phyloP scores from a whole-genome alignment of 1,140 invertebrate genomes.

The Hesperophylax magnus region DNA sequence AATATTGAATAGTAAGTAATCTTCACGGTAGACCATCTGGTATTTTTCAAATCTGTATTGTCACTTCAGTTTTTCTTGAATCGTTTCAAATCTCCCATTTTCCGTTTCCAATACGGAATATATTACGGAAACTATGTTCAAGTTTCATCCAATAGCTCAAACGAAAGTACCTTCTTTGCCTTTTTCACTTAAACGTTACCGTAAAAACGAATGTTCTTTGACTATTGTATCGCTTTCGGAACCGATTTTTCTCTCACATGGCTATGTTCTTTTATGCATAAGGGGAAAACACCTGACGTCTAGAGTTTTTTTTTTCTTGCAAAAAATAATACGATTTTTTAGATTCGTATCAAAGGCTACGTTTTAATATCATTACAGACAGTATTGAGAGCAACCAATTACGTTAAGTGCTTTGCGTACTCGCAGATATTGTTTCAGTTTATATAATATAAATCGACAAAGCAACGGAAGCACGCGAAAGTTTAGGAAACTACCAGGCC shows the following conservation, averaged over 20 bases:
- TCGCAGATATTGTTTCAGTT: too few relatives aligned
- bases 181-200: slow-evolving; percentile 28
- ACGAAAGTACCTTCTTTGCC: slow-evolving; percentile 24
- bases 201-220: slow-evolving; percentile 33
- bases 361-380: too few relatives aligned
- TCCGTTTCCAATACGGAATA: slow-evolving; percentile 3
- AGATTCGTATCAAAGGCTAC: too few relatives aligned
- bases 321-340: slow-evolving; percentile 1
- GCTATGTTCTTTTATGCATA: neutral
- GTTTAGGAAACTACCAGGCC: slow-evolving; percentile 13
- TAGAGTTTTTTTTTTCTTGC: neutral
- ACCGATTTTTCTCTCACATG: neutral
- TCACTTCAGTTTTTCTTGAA: neutral
- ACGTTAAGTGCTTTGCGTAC: too few relatives aligned
- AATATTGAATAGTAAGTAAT: too few relatives aligned
- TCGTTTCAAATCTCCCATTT: neutral
- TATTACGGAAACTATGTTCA: neutral
- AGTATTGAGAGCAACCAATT: too few relatives aligned
- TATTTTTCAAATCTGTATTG: neutral
- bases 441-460: too few relatives aligned
- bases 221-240: slow-evolving; percentile 5
- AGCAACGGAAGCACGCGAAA: neutral
- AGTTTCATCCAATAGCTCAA: slow-evolving; percentile 21
- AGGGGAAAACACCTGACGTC: slow-evolving; percentile 1
- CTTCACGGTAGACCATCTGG: too few relatives aligned